These are phyloP conservation scores for Mythimna ferrago DNA, from an alignment of 2,888 invertebrate species.

Conservation along the genomic window DNA sequence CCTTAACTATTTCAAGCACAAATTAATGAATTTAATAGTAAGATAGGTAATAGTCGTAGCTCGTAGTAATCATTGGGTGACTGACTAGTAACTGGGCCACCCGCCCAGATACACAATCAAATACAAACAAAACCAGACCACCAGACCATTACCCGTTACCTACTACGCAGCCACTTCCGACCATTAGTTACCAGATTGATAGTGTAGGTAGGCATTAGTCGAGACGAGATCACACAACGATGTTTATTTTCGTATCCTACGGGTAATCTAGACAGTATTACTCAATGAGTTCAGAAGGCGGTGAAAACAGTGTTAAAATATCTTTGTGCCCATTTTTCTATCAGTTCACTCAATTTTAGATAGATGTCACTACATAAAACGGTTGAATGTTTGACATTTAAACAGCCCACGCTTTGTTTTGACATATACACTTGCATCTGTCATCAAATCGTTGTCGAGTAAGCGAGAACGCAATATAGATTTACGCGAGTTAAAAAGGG, in stretches of 20 bases:
- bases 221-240: conserved; percentile 22
- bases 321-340: conserved; percentile 67
- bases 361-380: conserved; percentile 79
- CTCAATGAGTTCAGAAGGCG: conserved; percentile 60
- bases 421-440: conserved; percentile 83
- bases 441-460: conserved; percentile 79
- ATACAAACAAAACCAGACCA: conserved; percentile 8
- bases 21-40: no score
- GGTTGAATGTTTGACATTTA: conserved; percentile 83
- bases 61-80: no score
- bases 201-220: conserved; percentile 9
- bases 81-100: conserved; percentile 4
- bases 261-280: conserved; percentile 48
- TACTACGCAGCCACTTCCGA: background rate
- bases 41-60: no score
- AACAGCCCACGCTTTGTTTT: conserved; percentile 88
- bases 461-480: conserved; percentile 72
- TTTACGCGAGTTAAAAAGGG: conserved; percentile 69
- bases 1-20: no score
- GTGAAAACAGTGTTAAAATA: conserved; percentile 63
- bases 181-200: conserved; percentile 15
- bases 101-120: background rate
- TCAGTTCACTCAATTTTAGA: conserved; percentile 52
- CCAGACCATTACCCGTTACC: background rate
- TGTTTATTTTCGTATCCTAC: conserved; percentile 54